Conservation (phyloP, 2,797 vertebrate species). For the Nyctalus aviator region DNA sequence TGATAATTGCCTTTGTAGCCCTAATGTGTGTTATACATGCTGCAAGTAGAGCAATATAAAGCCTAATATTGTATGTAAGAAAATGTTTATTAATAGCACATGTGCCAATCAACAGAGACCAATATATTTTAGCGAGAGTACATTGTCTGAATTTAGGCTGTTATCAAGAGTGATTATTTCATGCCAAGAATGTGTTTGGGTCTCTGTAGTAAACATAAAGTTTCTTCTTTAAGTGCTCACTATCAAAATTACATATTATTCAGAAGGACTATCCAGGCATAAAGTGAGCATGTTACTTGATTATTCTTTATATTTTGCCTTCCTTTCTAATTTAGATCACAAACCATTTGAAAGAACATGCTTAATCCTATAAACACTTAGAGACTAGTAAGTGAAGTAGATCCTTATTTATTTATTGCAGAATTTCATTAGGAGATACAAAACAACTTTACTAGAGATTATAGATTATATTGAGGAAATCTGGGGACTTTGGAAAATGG, state of each 20-base stretch:
- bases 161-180: constrained; percentile 66
- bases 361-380: constrained; percentile 55
- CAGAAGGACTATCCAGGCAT: constrained; percentile 20
- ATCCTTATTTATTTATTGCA: not conserved
- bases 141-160: constrained; percentile 38
- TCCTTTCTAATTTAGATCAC: constrained; percentile 62
- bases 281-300: constrained; percentile 44
- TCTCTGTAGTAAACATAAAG: constrained; percentile 4
- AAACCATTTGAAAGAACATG: constrained; percentile 44
- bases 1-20: constrained; percentile 34
- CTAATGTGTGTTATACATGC: constrained; percentile 41
- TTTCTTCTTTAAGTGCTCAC: constrained; percentile 49
- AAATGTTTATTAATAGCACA: constrained; percentile 51
- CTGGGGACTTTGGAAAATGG: not conserved
- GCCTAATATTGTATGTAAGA: not conserved
- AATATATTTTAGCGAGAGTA: constrained; percentile 54
- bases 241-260: constrained; percentile 30
- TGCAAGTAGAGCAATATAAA: constrained; percentile 1
- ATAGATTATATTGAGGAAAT: constrained; percentile 40
- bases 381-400: not conserved
- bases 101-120: constrained; percentile 43
- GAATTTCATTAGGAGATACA: not conserved
- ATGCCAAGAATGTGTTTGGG: not conserved
- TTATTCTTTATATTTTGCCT: constrained; percentile 49
- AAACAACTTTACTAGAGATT: constrained; percentile 20